phyloP scores from a whole-genome alignment of 2,888 invertebrate species.

The Drosophila subquinaria region DNA sequence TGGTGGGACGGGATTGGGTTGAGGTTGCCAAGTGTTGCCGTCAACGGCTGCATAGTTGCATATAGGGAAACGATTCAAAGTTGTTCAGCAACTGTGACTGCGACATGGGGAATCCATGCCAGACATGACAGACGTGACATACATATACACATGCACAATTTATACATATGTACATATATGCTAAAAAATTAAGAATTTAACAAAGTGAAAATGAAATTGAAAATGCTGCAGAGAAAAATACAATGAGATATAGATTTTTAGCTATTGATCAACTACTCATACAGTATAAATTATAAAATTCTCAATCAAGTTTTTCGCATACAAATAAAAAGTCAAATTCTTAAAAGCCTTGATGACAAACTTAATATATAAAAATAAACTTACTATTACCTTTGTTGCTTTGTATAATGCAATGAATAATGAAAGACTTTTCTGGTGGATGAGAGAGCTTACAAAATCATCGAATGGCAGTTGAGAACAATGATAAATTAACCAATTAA shows the following conservation, averaged over 20 bases:
- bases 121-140: slow-evolving; percentile 21
- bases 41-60: slow-evolving; percentile 35
- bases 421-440: neutral
- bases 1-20: neutral
- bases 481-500: neutral
- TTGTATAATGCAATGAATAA: neutral
- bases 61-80: slow-evolving; percentile 29
- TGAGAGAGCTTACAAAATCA: neutral
- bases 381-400: neutral
- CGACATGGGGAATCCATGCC: slow-evolving; percentile 14
- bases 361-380: neutral
- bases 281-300: neutral
- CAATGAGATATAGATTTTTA: neutral
- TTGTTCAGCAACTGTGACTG: slow-evolving; percentile 24
- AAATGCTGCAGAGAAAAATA: neutral
- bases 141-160: neutral
- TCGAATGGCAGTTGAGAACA: neutral
- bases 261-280: neutral
- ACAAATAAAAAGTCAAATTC: neutral
- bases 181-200: neutral
- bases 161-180: neutral
- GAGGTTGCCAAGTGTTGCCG: slow-evolving; percentile 36
- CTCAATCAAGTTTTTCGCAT: neutral
- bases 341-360: neutral
- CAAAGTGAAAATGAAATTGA: neutral